Percentiles rank a stretch among this genome's conserved stretches.
Evolutionary conservation across 2,797 vertebrate species (phyloP).

Genomic region (Onychomys leucogaster): DNA sequence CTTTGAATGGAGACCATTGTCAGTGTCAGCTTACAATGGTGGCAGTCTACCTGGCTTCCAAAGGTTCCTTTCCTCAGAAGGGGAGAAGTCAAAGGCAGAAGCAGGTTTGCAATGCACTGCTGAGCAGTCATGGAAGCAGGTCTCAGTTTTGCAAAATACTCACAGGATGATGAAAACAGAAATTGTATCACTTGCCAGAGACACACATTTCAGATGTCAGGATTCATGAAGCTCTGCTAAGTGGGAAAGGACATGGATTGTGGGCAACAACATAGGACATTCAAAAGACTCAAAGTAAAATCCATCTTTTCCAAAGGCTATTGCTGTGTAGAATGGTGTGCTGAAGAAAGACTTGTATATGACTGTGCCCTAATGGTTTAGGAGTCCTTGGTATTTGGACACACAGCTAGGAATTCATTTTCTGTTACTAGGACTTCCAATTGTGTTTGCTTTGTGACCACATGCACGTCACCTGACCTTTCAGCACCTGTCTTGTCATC

Average conservation of each 20-base stretch:
- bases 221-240: not conserved
- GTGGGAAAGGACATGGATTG: not conserved
- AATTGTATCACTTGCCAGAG: not conserved
- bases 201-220: not conserved
- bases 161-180: not conserved
- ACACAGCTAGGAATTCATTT: not conserved
- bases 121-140: not conserved
- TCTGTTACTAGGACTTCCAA: not conserved
- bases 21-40: not conserved
- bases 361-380: not conserved
- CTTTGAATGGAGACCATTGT: constrained; percentile 1
- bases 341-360: not conserved
- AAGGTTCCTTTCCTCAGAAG: not conserved
- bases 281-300: constrained; percentile 14
- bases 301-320: not conserved
- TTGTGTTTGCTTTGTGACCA: not conserved
- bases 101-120: too few relatives aligned
- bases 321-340: not conserved
- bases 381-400: not conserved
- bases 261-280: not conserved
- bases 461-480: not conserved
- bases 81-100: not conserved
- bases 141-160: not conserved
- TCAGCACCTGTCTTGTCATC: not conserved
- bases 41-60: not conserved